Conservation (phyloP, 2,113 vertebrate genomes). For the Osmerus mordax region DNA sequence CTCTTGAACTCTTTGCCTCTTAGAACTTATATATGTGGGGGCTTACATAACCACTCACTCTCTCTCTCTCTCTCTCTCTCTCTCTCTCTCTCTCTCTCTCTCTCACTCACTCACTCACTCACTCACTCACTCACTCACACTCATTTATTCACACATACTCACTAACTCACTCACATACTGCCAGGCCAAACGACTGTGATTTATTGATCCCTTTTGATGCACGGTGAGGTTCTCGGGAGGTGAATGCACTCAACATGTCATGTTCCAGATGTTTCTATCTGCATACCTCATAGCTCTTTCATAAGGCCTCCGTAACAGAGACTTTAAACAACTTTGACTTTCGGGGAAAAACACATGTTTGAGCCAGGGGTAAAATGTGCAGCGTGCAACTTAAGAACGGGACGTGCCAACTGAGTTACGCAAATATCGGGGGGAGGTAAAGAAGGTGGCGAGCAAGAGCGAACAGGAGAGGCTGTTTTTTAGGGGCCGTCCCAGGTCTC, state of each 20-base stretch:
- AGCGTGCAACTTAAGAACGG: constrained; percentile 35
- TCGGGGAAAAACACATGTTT: constrained; percentile 17
- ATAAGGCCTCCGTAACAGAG: constrained; percentile 18
- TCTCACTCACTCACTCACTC: too few relatives aligned
- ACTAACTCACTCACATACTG: too few relatives aligned
- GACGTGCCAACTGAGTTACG: constrained; percentile 42
- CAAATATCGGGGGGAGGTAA: constrained; percentile 42
- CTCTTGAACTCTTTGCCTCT: too few relatives aligned
- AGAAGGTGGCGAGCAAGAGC: neutral
- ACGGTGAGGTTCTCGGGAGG: neutral
- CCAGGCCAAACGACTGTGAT: too few relatives aligned
- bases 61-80: too few relatives aligned
- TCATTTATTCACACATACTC: too few relatives aligned
- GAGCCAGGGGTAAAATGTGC: constrained; percentile 9
- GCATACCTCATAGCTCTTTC: constrained; percentile 30
- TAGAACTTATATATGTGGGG: too few relatives aligned
- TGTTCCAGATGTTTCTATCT: constrained; percentile 32
- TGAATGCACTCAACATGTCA: neutral
- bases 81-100: too few relatives aligned
- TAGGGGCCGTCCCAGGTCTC: constrained; percentile 29
- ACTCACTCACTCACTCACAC: too few relatives aligned
- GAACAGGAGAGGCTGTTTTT: constrained; percentile 5
- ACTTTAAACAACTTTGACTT: neutral
- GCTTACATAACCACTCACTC: too few relatives aligned
- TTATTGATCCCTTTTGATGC: too few relatives aligned